Evolutionary conservation across 64 coral and sea anemone genomes (phyloP), one percentile per base, ranked within the genome.

Genomic region (Montipora cactus): DNA sequence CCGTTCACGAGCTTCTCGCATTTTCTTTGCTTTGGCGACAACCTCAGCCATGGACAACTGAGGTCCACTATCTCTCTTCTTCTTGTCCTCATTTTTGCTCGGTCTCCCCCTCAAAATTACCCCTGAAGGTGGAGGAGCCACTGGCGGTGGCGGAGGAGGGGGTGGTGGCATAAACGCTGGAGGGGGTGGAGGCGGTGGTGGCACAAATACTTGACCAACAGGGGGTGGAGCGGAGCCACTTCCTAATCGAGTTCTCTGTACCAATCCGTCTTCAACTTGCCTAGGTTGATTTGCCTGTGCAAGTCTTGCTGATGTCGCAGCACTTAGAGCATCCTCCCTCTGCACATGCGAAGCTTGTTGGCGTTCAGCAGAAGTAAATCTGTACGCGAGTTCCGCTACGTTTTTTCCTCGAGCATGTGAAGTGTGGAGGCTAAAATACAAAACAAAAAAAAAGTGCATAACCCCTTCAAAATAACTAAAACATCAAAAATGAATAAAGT

Each of bases 1-100:
- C 44, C 79, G 58, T 15, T 90, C 89, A 44, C 95, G 91, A n/a
- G 74, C 59, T 47, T 97, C 96, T 21, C 92, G 91, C 96, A 97
- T 97, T 81, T 80, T 91, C 58, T 97, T 97, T 21, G 96, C 96
- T 61, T 97, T 94, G 8, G 96, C 96, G 4, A 97, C 78, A n/a
- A 97, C 96, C 59, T 97, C 96, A 66, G 96, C 96, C 72, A 97
- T 80, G 4, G 96, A 97, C 9, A 89, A 73, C 28, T 93, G 66
- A 6, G 95, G 93, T 15, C 83, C 15, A 50, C 77, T 81, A 6
- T 91, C 70, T 51, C 75, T 81, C 71, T 92, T 92, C 44, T 97
- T 95, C 44, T 94, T 91, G 21, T 95, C 77, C 16, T 77, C 88
- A 44, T 81, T 89, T 79, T 94, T 94, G 5, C 79, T 85, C 6